Base-by-base conservation (phyloP, 2,797 vertebrate species). In the Silurus aristotelis region DNA sequence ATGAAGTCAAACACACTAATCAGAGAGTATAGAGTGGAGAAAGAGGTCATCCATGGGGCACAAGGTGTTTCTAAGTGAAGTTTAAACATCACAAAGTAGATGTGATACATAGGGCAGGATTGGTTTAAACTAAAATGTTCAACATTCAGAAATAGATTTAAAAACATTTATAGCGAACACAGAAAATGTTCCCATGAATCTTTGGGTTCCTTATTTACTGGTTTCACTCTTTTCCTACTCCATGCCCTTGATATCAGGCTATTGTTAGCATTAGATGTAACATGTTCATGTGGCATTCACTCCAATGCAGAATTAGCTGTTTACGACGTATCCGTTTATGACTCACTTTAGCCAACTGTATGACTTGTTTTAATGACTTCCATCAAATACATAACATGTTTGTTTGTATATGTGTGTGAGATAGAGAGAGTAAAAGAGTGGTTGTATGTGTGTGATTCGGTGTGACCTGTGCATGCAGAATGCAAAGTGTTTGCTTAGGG, bases 401-500 rank as follows among this genome's bases (percentile, higher is more conserved):
- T 52, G 56, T 60, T 7, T 60, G 56, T 60, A 9, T 60, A 22
- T 66, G 64, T 66, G 64, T 66, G 25, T 27, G 64, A 12, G 64
- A 27, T 25, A 27, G 25, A 27, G 12, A 15, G 66, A 13, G 66
- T 48, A 22, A 52, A 22, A 25, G 15, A 58, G 19, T 52, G 38
- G 48, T 60, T 64, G 38, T 46, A 38, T 13, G 2, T 31, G 73
- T 19, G 55, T 76, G 58, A 56, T 85, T 85, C 67, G 83, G 84
- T 70, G 68, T 71, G 81, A 72, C 58, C 83, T 25, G 85, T 94
- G 89, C 87, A 86, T 81, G 64, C 88, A 90, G 79, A n/a, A 22
- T 76, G 38, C 78, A 81, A 68, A 85, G 84, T 93, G 93, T 93
- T 87, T 93, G 90, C 84, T 89, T 90, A 93, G 86, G 64, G 85